phyloP scores from a whole-genome alignment of 2,888 invertebrate species.

The Drosophila bunnanda region DNA sequence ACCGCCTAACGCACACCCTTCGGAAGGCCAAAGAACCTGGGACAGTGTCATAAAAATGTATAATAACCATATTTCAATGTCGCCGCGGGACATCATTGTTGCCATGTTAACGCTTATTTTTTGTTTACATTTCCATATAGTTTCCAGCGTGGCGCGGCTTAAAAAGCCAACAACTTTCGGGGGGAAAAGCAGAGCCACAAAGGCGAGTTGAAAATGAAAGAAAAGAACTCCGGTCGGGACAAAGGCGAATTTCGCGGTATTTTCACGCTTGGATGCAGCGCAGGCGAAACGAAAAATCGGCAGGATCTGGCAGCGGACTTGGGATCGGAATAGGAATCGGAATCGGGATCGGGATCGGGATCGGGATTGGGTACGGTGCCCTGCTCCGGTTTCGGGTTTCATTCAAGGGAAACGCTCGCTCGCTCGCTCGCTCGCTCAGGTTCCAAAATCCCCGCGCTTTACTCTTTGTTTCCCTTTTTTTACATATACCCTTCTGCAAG shows the following conservation, averaged over 20 bases:
- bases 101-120: constrained; percentile 85
- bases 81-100: constrained; percentile 85
- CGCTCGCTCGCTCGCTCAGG: constrained; percentile 4
- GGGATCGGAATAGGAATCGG: constrained; percentile 24
- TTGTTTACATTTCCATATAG: constrained; percentile 73
- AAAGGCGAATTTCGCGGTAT: constrained; percentile 82
- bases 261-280: constrained; percentile 80
- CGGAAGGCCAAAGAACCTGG: constrained; percentile 6
- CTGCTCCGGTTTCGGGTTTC: constrained; percentile 78
- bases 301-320: constrained; percentile 7
- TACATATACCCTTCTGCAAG: background rate
- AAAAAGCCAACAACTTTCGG: constrained; percentile 15
- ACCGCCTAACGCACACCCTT: constrained; percentile 12
- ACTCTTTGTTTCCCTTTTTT: background rate
- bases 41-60: constrained; percentile 82
- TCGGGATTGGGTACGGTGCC: constrained; percentile 2
- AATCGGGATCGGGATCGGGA: background rate
- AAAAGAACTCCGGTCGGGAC: constrained; percentile 34
- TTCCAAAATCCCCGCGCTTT: background rate
- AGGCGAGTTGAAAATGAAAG: constrained; percentile 16
- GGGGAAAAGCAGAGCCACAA: constrained; percentile 6
- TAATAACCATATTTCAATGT: constrained; percentile 84
- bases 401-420: constrained; percentile 73
- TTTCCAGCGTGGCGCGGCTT: constrained; percentile 42
- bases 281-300: constrained; percentile 10